Base-by-base conservation (phyloP, 2,113 vertebrate genomes). In the Lutjanus erythropterus region DNA sequence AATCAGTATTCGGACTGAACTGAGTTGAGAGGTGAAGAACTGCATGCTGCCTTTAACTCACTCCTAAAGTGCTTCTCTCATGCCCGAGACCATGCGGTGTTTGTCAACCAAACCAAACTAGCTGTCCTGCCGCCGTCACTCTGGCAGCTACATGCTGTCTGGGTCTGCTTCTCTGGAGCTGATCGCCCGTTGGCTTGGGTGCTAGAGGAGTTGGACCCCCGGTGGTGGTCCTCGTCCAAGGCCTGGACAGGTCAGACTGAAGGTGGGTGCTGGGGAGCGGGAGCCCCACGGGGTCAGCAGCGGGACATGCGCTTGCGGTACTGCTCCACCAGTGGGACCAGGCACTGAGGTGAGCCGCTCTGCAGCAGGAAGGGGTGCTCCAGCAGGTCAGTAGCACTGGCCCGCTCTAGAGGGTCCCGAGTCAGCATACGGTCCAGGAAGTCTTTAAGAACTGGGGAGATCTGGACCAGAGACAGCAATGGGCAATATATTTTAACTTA, bases 281-380 rank as follows among this genome's bases (percentile, higher is more conserved):
- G 18, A 75, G 62, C 60, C 66, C 55, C 62, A 15, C 0, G 1
- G 70, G 80, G 77, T 95, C 94, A 96, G 89, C 95, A 96, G 71
- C 93, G 94, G 78, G 95, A 96, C 95, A 95, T 96, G 69, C 96
- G 96, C 86, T 99, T 98, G 75, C 96, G 96, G 86, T 99, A 99
- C 86, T 97, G 96, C 61, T 98, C 97, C 90, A 99, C 98, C 64
- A 99, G 95, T 44, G 98, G 97, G 35, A 98, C 96, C 94, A 99
- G 94, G 93, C 98, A 99, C 94, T 98, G 97, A 0, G 98, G 96
- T 66, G 97, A 97, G 68, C 97, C 97, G 0, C 96, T 96, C 95
- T 99, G 97, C 83, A 99, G 96, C 90, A 99, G 94, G 91, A 99
- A 99, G 23, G 98, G 97, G 71, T 99, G 98, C 89, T 98, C 97